These are phyloP conservation scores for Conus betulinus DNA, from an alignment of 1,140 invertebrate species.

Conservation along the genomic window DNA sequence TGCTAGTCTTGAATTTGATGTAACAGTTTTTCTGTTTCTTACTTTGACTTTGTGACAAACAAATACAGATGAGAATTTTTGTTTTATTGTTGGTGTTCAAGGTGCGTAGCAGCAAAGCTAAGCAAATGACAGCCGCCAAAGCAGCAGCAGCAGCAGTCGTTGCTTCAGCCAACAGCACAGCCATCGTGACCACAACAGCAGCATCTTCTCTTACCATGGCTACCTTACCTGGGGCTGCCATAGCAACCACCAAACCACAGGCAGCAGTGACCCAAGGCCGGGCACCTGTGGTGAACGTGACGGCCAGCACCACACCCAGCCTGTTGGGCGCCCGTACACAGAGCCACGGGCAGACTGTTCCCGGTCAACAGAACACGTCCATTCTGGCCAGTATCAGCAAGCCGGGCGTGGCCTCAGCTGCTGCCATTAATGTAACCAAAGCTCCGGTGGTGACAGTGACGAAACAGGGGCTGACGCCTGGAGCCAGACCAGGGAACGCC, in stretches of 20 bases:
- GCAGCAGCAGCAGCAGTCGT: slow-evolving; percentile 43
- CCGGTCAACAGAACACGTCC: neutral
- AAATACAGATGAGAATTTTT: too few species aligned
- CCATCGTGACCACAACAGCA: neutral
- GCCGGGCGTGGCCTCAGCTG: neutral
- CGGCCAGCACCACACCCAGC: slow-evolving; percentile 28
- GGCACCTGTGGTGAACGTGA: neutral
- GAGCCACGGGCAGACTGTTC: neutral
- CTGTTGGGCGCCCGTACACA: slow-evolving; percentile 36
- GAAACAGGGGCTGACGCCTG: slow-evolving; percentile 27
- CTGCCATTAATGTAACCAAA: slow-evolving; percentile 22
- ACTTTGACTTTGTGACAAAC: too few species aligned
- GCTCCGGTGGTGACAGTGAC: slow-evolving; percentile 31
- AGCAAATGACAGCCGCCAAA: slow-evolving; percentile 19
- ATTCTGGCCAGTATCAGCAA: slow-evolving; percentile 21
- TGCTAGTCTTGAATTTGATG: too few species aligned
- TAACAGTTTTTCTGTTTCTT: too few species aligned
- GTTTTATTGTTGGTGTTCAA: slow-evolving; percentile 23
- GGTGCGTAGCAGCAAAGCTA: slow-evolving; percentile 23
- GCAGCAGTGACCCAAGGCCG: neutral
- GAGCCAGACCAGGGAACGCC: neutral
- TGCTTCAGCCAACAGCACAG: slow-evolving; percentile 44
- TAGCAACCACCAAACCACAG: neutral
- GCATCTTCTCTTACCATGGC: neutral
- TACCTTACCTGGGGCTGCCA: neutral